Base-by-base conservation (phyloP, 1,140 invertebrate species). In the Bicyclus anynana region DNA sequence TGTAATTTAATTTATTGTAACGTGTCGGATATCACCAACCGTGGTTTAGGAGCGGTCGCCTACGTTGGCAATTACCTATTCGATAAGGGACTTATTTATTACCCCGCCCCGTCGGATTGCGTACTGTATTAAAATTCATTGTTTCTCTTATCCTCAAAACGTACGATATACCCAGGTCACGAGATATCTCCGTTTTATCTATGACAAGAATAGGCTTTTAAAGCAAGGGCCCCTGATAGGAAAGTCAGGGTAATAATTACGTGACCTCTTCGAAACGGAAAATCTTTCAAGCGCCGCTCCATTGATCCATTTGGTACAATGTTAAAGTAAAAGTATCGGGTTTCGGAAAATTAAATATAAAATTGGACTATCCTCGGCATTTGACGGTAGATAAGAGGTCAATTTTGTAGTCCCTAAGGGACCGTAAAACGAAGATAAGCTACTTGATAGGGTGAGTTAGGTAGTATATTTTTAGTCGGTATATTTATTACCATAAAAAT, bases 181-280 rank as follows among this genome's bases (percentile, higher is more conserved):
- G 55, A 69, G 78, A 84, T 81, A 86, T 86, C 82, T 80, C 67
- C 53, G 68, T 62, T 72, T 87, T 88, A 88, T 88, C 84, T 72
- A 53, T 65, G 67, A 88, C 84, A 86, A 77, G 81, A 79, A 86
- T 86, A 80, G 78, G 83, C 84, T 88, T 88, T 88, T 88, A 88
- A 80, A 80, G 67, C 65, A 53, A 62, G 74, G 73, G 65, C 62
- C 67, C 57, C 58, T 64, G 75, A 80, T 75, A 80, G 68, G 54
- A 49, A 69, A 72, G 62, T 68, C 58, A 59, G 58, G 37, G 58
- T 68, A 74, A 70, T 81, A 82, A 86, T 84, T 82, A 84, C 66
- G 69, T 81, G 76, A 80, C 80, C 78, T 85, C 69, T 72, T 62
- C 55, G 69, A 74, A 72, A 76, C 70, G 68, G 69, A 70, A 70